Conservation (phyloP, 2,888 invertebrate species). For the Trissoscelio sp. region DNA sequence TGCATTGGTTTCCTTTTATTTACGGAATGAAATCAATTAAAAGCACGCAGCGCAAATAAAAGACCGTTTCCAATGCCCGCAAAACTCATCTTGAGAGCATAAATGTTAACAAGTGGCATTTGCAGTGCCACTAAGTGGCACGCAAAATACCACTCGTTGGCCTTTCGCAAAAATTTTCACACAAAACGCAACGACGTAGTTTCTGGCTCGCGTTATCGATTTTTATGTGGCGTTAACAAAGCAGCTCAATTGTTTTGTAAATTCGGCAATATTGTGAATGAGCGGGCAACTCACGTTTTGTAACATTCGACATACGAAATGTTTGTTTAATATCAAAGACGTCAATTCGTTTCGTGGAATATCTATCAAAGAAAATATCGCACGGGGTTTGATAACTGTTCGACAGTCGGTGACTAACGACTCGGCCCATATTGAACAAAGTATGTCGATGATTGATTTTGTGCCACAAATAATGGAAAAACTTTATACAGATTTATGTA, state of each 20-base stretch:
- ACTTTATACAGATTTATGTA: conserved; percentile 64
- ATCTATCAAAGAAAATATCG: conserved; percentile 53
- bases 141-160: conserved; percentile 58
- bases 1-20: conserved; percentile 31
- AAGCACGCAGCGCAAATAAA: not conserved
- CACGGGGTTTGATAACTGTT: conserved; percentile 61
- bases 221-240: conserved; percentile 22
- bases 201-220: conserved; percentile 26
- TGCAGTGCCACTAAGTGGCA: conserved; percentile 40
- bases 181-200: conserved; percentile 38
- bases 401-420: conserved; percentile 66
- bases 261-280: conserved; percentile 1
- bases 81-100: conserved; percentile 35
- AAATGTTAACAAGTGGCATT: conserved; percentile 56
- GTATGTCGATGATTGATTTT: conserved; percentile 65
- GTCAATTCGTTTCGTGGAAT: conserved; percentile 16
- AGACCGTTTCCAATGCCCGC: not conserved
- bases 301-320: not conserved
- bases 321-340: conserved; percentile 31
- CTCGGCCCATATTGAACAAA: conserved; percentile 61
- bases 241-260: conserved; percentile 10
- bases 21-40: not conserved
- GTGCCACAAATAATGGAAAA: conserved; percentile 65
- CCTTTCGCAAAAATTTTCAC: conserved; percentile 45
- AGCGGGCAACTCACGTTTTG: no score